phyloP scores from a whole-genome alignment of 2,888 invertebrate genomes.

The Synanthedon formicaeformis region DNA sequence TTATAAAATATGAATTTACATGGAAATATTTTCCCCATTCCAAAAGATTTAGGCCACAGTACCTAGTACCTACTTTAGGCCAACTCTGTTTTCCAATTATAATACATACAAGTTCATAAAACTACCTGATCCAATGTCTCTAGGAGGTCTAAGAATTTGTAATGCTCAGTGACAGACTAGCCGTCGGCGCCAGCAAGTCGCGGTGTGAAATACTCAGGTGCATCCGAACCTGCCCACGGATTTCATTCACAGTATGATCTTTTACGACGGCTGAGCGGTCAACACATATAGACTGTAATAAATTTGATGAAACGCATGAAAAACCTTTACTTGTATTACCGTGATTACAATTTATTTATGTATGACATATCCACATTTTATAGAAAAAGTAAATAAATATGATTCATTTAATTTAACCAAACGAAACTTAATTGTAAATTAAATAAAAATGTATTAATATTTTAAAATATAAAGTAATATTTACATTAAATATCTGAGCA shows the following conservation, averaged over 20 bases:
- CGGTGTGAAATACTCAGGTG: conserved; percentile 76
- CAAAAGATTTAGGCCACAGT: too few species aligned
- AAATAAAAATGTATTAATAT: background rate
- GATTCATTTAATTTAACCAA: background rate
- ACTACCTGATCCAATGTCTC: too few species aligned
- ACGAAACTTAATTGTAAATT: background rate
- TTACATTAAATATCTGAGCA: background rate
- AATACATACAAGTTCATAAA: too few species aligned
- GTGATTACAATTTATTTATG: background rate
- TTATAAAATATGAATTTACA: too few species aligned
- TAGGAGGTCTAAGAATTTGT: background rate
- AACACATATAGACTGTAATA: background rate
- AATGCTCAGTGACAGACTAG: background rate
- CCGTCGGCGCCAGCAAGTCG: conserved; percentile 73
- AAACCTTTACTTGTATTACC: background rate
- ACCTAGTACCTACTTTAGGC: too few species aligned
- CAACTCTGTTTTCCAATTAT: too few species aligned
- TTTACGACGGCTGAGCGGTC: background rate
- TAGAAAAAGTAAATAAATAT: too few species aligned
- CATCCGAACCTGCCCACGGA: conserved; percentile 70
- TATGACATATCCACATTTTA: too few species aligned
- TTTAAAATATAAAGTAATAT: too few species aligned
- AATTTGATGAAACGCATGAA: background rate
- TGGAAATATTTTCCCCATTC: too few species aligned
- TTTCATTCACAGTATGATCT: conserved; percentile 38